Conservation (phyloP, 2,797 vertebrate genomes). For the Oreonectes daqikongensis region DNA sequence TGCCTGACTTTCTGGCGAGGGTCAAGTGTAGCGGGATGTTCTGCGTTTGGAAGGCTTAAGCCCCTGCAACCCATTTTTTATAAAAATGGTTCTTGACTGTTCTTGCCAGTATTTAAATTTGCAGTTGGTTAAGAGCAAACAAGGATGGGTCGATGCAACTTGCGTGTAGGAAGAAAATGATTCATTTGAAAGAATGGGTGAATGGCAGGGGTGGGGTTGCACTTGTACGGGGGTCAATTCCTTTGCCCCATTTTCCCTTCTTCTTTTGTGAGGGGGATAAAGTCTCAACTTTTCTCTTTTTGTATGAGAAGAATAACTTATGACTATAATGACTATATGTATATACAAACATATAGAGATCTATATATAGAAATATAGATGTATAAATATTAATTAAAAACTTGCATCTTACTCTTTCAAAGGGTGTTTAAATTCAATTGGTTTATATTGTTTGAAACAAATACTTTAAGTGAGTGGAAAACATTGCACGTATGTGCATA, state of each 20-base stretch:
- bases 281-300: slow-evolving; percentile 78
- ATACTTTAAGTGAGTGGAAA: slow-evolving; percentile 68
- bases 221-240: slow-evolving; percentile 48
- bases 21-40: slow-evolving; percentile 22
- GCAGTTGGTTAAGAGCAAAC: slow-evolving; percentile 10
- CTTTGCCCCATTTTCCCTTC: slow-evolving; percentile 68
- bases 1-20: background rate
- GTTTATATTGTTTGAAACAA: slow-evolving; percentile 80
- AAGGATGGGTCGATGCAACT: background rate
- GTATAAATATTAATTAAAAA: slow-evolving; percentile 67
- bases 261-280: slow-evolving; percentile 71
- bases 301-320: slow-evolving; percentile 77
- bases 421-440: slow-evolving; percentile 70
- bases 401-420: slow-evolving; percentile 69
- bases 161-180: slow-evolving; percentile 25
- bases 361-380: slow-evolving; percentile 66
- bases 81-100: slow-evolving; percentile 39
- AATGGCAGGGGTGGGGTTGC: slow-evolving; percentile 38
- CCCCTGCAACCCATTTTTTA: slow-evolving; percentile 27
- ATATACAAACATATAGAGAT: slow-evolving; percentile 74
- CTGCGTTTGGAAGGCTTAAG: slow-evolving; percentile 5
- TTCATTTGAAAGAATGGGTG: slow-evolving; percentile 13
- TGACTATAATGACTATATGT: slow-evolving; percentile 74
- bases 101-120: slow-evolving; percentile 29
- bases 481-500: slow-evolving; percentile 43